Percentiles rank a stretch among this genome's conserved stretches.
Evolutionary conservation across 2,113 vertebrate species (phyloP).

Genomic region (Sturnira hondurensis): DNA sequence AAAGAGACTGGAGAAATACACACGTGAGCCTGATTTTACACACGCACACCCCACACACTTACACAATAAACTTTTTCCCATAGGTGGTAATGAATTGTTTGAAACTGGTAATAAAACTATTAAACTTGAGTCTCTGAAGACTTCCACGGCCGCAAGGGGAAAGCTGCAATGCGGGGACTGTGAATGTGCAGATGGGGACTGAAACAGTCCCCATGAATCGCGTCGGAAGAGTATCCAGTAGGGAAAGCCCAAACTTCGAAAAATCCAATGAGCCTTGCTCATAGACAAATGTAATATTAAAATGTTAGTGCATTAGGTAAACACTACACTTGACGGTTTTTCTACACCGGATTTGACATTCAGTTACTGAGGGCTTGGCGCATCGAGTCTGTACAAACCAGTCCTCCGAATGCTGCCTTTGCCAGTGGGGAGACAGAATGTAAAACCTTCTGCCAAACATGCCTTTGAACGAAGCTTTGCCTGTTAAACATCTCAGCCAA

Average conservation of each 20-base stretch:
- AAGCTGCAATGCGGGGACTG: neutral
- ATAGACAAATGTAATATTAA: neutral
- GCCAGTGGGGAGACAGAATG: neutral
- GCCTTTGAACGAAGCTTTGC: neutral
- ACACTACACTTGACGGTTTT: neutral
- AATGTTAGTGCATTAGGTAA: neutral
- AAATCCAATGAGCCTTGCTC: neutral
- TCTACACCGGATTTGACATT: neutral
- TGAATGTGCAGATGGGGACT: neutral
- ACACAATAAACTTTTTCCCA: neutral
- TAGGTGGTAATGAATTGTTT: neutral
- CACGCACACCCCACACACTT: neutral
- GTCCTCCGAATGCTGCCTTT: neutral
- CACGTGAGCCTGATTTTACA: neutral
- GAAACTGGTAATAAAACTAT: neutral
- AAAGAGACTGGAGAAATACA: neutral
- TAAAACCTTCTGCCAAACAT: neutral
- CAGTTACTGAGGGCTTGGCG: neutral
- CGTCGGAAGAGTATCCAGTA: neutral
- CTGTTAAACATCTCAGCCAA: conserved; percentile 6
- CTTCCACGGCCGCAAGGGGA: neutral
- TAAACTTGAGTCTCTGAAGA: neutral
- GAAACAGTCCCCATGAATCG: neutral
- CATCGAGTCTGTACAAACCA: neutral
- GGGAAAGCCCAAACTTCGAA: neutral